Evolutionary conservation across 2,113 vertebrate genomes (phyloP).

Genomic region (Chloropsis cyanopogon): DNA sequence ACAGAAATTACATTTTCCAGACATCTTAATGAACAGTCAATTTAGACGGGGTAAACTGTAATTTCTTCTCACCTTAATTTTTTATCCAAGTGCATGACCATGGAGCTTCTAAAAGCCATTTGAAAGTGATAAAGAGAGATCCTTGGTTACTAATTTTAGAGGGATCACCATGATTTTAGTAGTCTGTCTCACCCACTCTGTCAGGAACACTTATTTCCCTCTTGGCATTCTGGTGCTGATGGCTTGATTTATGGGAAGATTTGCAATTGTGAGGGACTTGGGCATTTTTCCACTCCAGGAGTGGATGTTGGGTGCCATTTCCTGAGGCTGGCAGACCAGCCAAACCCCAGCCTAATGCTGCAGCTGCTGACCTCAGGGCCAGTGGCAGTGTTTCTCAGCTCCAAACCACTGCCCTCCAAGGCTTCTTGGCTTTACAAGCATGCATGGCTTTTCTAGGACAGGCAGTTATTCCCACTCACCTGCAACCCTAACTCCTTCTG

Average conservation of each 20-base stretch:
- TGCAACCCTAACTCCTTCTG: background rate
- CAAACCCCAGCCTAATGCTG: fast-evolving
- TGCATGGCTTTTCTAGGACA: background rate
- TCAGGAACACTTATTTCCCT: constrained; percentile 49
- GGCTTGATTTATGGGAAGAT: constrained; percentile 32
- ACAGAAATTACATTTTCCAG: constrained; percentile 18
- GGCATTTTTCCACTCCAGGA: background rate
- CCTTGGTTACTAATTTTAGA: constrained; percentile 59
- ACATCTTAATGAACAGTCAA: constrained; percentile 46
- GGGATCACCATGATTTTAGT: constrained; percentile 36
- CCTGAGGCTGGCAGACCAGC: background rate
- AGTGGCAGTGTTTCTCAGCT: background rate
- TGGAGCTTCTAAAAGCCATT: constrained; percentile 38
- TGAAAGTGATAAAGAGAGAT: constrained; percentile 44
- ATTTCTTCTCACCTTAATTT: constrained; percentile 43
- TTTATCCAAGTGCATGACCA: constrained; percentile 14
- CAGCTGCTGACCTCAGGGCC: background rate
- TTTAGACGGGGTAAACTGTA: constrained; percentile 24
- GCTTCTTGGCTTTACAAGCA: background rate
- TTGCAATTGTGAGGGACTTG: constrained; percentile 23
- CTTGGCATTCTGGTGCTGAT: constrained; percentile 24
- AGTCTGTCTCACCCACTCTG: constrained; percentile 38
- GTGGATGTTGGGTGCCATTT: background rate
- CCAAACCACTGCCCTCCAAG: fast-evolving
- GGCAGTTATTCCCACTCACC: background rate